These are phyloP conservation scores for Dioctria rufipes DNA, from an alignment of 2,888 invertebrate genomes.

Conservation along the genomic window DNA sequence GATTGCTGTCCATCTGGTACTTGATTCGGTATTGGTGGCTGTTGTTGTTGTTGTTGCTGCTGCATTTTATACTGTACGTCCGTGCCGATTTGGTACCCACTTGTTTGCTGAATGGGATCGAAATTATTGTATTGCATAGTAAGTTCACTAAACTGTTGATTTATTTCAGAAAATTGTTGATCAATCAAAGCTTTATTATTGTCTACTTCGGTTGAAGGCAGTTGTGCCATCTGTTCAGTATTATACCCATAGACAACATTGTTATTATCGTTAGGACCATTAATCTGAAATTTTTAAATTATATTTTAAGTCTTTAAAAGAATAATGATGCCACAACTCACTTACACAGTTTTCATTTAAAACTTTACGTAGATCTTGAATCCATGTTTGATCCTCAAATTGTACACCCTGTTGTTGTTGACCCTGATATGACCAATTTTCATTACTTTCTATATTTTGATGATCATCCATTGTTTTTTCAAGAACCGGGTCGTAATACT, in stretches of 20 bases:
- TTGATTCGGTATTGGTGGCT: conserved; percentile 56
- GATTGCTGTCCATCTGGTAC: conserved; percentile 58
- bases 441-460: conserved; percentile 64
- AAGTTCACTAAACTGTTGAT: conserved; percentile 69
- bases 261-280: too few species aligned
- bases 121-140: conserved; percentile 67
- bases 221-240: conserved; percentile 3
- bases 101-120: conserved; percentile 53
- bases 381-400: conserved; percentile 69
- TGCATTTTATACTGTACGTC: conserved; percentile 58
- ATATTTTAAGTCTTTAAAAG: background rate
- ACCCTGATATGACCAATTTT: conserved; percentile 69
- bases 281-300: too few species aligned
- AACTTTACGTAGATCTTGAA: conserved; percentile 67
- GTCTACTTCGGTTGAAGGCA: conserved; percentile 4
- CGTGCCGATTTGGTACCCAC: conserved; percentile 16
- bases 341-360: conserved; percentile 62
- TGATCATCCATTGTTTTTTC: conserved; percentile 68
- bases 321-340: background rate
- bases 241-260: background rate
- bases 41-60: conserved; percentile 33
- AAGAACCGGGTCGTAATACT: conserved; percentile 78
- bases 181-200: conserved; percentile 62
- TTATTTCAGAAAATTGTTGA: conserved; percentile 69
- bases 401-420: conserved; percentile 63